phyloP scores from a whole-genome alignment of 2,113 vertebrate species.

The Regulus satrapa region DNA sequence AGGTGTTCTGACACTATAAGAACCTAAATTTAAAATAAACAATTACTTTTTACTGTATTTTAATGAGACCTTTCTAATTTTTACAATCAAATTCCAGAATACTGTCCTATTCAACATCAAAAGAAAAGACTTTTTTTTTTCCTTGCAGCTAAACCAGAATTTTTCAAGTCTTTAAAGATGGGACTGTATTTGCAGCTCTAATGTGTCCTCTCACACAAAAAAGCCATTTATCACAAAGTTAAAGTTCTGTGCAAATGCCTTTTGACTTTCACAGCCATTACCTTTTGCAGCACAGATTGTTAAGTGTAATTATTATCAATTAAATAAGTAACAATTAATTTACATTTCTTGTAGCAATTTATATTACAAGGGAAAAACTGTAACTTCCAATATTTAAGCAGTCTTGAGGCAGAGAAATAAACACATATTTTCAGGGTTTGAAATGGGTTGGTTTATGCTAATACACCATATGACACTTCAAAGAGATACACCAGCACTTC shows the following conservation, averaged over 20 bases:
- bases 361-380: background rate
- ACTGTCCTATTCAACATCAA: background rate
- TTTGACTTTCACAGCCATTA: conserved; percentile 6
- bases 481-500: background rate
- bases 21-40: background rate
- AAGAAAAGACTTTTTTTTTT: background rate
- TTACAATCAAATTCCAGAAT: background rate
- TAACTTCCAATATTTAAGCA: background rate
- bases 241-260: background rate
- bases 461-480: background rate
- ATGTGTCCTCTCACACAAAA: background rate
- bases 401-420: background rate
- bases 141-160: background rate
- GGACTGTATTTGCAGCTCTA: background rate
- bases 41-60: background rate
- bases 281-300: background rate
- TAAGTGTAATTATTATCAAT: conserved; percentile 16
- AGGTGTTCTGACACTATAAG: background rate
- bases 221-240: background rate
- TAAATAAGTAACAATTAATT: conserved; percentile 23
- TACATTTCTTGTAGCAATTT: background rate
- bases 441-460: background rate
- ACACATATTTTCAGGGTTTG: background rate
- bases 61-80: background rate
- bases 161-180: background rate